phyloP scores from a whole-genome alignment of 2,888 invertebrate species.

The Alentia gelatinosa region DNA sequence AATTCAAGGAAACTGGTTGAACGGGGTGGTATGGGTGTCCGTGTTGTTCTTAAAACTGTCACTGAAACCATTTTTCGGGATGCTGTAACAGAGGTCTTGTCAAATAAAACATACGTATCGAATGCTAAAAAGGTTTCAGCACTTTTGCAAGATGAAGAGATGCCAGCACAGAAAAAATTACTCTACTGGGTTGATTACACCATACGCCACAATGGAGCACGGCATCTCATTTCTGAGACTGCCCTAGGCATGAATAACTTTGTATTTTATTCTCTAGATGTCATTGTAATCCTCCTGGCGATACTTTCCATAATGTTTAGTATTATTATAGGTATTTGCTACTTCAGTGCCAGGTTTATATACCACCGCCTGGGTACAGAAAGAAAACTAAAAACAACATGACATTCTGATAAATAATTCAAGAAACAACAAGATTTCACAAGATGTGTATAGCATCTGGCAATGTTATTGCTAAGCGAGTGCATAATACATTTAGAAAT shows the following conservation, averaged over 20 bases:
- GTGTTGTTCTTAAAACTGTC: neutral
- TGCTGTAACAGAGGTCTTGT: neutral
- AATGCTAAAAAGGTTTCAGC: neutral
- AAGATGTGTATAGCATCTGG: no score
- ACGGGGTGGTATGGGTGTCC: neutral
- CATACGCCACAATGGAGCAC: conserved; percentile 28
- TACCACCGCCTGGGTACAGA: neutral
- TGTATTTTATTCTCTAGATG: neutral
- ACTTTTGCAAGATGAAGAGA: neutral
- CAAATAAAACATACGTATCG: neutral
- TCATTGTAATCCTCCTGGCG: neutral
- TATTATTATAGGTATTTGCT: neutral
- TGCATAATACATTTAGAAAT: no score
- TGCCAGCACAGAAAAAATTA: conserved; percentile 2
- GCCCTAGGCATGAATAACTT: neutral
- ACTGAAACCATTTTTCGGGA: neutral
- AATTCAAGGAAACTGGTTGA: conserved; percentile 1
- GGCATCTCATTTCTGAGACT: conserved; percentile 25
- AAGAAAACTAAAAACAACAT: neutral
- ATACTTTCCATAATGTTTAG: neutral
- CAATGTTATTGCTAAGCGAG: no score
- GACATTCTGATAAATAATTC: neutral
- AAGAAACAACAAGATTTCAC: no score
- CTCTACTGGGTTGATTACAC: conserved; percentile 36
- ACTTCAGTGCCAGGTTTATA: neutral